Evolutionary conservation across 1,140 invertebrate genomes (phyloP), one percentile per base, ranked within the genome.

Genomic region (Matsumurasca onukii): DNA sequence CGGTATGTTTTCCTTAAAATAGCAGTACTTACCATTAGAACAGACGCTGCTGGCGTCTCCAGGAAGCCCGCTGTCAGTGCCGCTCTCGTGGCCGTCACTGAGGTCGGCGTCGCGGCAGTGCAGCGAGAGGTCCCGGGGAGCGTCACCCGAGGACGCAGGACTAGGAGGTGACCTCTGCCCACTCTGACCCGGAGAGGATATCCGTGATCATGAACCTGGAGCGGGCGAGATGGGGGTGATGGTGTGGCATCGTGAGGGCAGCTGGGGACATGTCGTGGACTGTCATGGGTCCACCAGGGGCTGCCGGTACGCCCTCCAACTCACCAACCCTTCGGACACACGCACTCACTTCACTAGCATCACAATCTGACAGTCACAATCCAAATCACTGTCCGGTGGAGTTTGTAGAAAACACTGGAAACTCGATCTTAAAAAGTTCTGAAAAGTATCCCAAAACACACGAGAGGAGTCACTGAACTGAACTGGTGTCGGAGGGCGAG

Each of bases 131-230:
- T 72, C 66, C 45, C 45, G 34, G 61, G 57, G 70, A 39, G 57
- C 73, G 71, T 67, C 75, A 69, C 49, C 74, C 69, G 27, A 70
- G 49, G 34, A 70, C 66, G 49, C 69, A 1, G 77, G 75, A 22
- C 74, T 74, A 2, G 75, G 71, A 3, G 76, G 71, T 48, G 70
- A 71, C 15, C 69, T 27, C n/a, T 59, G 55, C 1, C 70, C 71
- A 29, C 69, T 66, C 52, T 71, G 73, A 5, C 69, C 72, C n/a
- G 1, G 73, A 71, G 31, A 78, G 63, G 55, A 78, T 78, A 71
- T 78, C 77, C 1, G 77, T 78, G 67, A 78, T 78, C 77, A 78
- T 78, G 72, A 78, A 78, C 31, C 77, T 59, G 13, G 77, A 77
- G 27, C 75, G 57, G 30, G 68, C 68, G 31, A 66, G 59, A 45